A percentile compares a stretch with the other conserved stretches of the same genome.
Evolutionary conservation across 2,888 invertebrate genomes (phyloP).

Genomic region (Leptopterna dolabrata): DNA sequence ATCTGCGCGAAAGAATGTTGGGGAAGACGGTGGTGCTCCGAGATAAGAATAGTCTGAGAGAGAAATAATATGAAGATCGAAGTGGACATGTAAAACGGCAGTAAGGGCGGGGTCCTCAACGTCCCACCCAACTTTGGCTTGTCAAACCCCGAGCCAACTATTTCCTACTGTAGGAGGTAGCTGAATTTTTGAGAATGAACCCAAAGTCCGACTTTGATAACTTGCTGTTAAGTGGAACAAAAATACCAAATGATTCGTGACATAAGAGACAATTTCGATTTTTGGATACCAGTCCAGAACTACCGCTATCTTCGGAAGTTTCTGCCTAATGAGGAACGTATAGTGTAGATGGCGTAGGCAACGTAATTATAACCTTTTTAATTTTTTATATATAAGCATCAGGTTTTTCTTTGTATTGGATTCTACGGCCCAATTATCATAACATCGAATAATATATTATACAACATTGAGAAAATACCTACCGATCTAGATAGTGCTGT

Average conservation of each 20-base stretch:
- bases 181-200: not conserved
- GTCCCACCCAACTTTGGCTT: not conserved
- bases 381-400: too few species aligned
- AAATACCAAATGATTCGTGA: not conserved
- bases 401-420: too few species aligned
- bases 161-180: not conserved
- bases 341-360: too few species aligned
- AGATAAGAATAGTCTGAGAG: constrained; percentile 31
- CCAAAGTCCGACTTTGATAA: not conserved
- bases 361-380: too few species aligned
- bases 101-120: not conserved
- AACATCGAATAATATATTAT: too few species aligned
- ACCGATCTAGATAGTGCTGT: too few species aligned
- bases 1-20: constrained; percentile 23
- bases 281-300: too few species aligned
- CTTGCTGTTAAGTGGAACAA: too few species aligned
- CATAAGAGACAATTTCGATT: not conserved
- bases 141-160: not conserved
- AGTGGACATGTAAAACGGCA: not conserved
- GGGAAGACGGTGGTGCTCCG: constrained; percentile 13
- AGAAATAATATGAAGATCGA: constrained; percentile 41
- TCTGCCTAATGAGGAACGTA: too few species aligned
- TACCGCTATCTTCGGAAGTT: too few species aligned
- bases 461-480: too few species aligned
- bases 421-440: too few species aligned